Evolutionary conservation across 2,888 invertebrate species (phyloP).

Genomic region (Eupithecia centaureata): DNA sequence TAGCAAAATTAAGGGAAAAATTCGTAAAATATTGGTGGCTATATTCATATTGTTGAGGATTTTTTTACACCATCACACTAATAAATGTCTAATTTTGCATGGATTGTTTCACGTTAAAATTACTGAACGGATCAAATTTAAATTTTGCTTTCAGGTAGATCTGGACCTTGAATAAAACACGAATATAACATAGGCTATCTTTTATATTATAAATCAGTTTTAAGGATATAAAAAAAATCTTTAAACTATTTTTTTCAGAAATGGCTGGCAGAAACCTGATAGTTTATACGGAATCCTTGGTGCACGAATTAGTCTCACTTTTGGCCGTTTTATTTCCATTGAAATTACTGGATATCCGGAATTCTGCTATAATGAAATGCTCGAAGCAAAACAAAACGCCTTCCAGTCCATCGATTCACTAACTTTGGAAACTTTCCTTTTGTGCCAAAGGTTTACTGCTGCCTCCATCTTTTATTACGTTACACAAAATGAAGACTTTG

Average conservation of each 20-base stretch:
- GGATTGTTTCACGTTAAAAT: too few relatives aligned
- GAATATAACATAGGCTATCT: too few relatives aligned
- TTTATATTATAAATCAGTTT: too few relatives aligned
- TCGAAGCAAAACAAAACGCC: constrained; percentile 22
- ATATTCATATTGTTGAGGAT: not conserved
- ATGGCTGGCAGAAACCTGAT: too few relatives aligned
- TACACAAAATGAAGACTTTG: constrained; percentile 41
- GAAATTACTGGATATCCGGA: not conserved
- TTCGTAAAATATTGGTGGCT: not conserved
- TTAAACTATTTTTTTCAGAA: too few relatives aligned
- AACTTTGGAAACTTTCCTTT: constrained; percentile 44
- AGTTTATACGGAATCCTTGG: not conserved
- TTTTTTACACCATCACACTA: too few relatives aligned
- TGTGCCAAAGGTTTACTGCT: constrained; percentile 36
- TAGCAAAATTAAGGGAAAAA: not conserved
- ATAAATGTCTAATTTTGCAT: too few relatives aligned
- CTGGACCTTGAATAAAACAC: too few relatives aligned
- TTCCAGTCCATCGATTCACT: constrained; percentile 32
- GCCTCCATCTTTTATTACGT: constrained; percentile 42
- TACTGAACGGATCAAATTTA: too few relatives aligned
- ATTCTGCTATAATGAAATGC: constrained; percentile 28
- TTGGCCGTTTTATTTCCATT: not conserved
- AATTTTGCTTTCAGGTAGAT: too few relatives aligned
- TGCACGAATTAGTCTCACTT: not conserved
- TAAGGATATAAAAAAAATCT: too few relatives aligned